Conservation (phyloP, 2,797 vertebrate species). For the Botia kubotai region DNA sequence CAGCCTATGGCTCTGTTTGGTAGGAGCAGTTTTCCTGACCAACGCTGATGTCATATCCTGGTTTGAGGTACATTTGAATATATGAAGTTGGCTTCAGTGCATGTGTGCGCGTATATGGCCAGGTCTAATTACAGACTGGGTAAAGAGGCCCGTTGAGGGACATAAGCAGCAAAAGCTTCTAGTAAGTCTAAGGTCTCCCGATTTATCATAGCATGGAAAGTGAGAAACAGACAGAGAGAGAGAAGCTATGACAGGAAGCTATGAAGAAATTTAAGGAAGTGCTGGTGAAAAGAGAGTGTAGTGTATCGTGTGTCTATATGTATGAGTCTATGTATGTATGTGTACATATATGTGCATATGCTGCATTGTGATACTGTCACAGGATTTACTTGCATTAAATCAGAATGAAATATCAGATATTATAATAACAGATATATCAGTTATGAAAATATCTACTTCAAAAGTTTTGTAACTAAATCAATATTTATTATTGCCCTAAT, state of each 20-base stretch:
- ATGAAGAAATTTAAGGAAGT: slow-evolving; percentile 21
- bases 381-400: not conserved
- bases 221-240: slow-evolving; percentile 37
- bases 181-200: slow-evolving; percentile 26
- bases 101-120: slow-evolving; percentile 9
- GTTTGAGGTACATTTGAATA: slow-evolving; percentile 51
- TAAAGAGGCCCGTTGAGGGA: slow-evolving; percentile 55
- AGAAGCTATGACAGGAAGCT: slow-evolving; percentile 11
- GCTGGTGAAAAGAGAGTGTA: slow-evolving; percentile 7
- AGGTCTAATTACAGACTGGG: slow-evolving; percentile 58
- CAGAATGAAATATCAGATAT: not conserved
- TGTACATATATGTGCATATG: no score
- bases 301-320: slow-evolving; percentile 3
- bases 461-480: no score
- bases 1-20: slow-evolving; percentile 48
- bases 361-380: not conserved
- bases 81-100: slow-evolving; percentile 33
- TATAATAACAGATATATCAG: no score
- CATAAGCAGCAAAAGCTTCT: slow-evolving; percentile 43
- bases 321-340: slow-evolving; percentile 2
- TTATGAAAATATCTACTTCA: no score
- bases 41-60: slow-evolving; percentile 64
- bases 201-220: slow-evolving; percentile 34
- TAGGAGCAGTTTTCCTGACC: slow-evolving; percentile 48
- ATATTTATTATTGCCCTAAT: no score